Evolutionary conservation across 2,113 vertebrate species (phyloP).

Genomic region (Pimephales promelas): DNA sequence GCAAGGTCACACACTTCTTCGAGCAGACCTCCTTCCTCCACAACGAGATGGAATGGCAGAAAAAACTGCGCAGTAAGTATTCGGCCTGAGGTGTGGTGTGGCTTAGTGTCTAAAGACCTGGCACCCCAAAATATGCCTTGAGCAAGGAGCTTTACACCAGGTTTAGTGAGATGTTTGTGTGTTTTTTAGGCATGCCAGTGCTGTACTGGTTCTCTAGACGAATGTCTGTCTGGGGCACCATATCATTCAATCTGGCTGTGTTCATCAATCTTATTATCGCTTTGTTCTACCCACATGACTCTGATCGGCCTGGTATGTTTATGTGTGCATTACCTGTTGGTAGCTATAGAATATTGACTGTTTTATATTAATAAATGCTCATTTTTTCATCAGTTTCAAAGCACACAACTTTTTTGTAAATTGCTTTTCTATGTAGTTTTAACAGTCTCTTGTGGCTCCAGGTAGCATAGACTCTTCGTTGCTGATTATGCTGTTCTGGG

Average conservation of each 20-base stretch:
- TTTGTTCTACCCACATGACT: constrained; percentile 94
- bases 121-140: neutral
- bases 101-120: neutral
- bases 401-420: neutral
- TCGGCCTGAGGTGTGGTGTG: neutral
- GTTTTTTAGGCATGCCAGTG: constrained; percentile 86
- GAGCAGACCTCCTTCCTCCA: constrained; percentile 93
- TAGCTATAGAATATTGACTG: neutral
- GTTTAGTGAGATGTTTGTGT: constrained; percentile 12
- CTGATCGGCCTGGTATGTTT: constrained; percentile 73
- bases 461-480: constrained; percentile 89
- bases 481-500: constrained; percentile 89
- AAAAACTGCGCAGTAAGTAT: constrained; percentile 91
- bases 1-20: constrained; percentile 98
- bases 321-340: neutral
- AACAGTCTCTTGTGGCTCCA: constrained; percentile 38
- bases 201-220: constrained; percentile 97
- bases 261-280: constrained; percentile 99
- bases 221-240: constrained; percentile 96
- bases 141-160: neutral
- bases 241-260: constrained; percentile 97
- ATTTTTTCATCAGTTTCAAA: neutral
- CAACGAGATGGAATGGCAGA: constrained; percentile 99
- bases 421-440: neutral
- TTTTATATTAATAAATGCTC: neutral